phyloP scores from a whole-genome alignment of 2,888 invertebrate genomes.

The Cheilosia impressa region DNA sequence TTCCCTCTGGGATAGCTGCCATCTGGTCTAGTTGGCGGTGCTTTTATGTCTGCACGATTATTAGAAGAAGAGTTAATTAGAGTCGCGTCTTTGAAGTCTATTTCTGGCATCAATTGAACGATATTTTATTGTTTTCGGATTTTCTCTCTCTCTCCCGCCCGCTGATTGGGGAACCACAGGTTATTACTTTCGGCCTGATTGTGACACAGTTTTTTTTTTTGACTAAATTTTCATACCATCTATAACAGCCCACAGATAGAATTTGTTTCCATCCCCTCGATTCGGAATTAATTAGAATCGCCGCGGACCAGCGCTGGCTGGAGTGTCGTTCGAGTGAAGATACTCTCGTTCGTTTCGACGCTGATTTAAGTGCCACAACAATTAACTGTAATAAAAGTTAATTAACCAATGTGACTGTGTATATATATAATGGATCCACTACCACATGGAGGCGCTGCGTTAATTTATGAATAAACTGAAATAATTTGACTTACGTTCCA shows the following conservation, averaged over 20 bases:
- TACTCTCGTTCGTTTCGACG: constrained; percentile 58
- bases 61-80: constrained; percentile 55
- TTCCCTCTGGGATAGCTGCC: constrained; percentile 33
- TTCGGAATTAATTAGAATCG: constrained; percentile 60
- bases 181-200: neutral
- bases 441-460: constrained; percentile 33
- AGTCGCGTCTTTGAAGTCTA: constrained; percentile 62
- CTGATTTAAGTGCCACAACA: constrained; percentile 74
- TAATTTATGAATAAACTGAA: constrained; percentile 58
- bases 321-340: neutral
- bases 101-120: constrained; percentile 58
- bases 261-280: neutral
- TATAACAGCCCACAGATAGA: constrained; percentile 17
- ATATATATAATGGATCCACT: constrained; percentile 2
- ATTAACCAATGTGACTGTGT: constrained; percentile 71
- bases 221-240: neutral
- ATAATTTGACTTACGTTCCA: constrained; percentile 53
- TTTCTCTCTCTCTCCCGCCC: neutral
- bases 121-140: constrained; percentile 48
- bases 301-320: constrained; percentile 12
- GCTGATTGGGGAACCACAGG: constrained; percentile 61
- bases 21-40: constrained; percentile 56
- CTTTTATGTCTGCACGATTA: constrained; percentile 5
- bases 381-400: constrained; percentile 75
- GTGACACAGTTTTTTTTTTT: constrained; percentile 14